Conservation (phyloP, 2,113 vertebrate genomes). For the Microtus ochrogaster region DNA sequence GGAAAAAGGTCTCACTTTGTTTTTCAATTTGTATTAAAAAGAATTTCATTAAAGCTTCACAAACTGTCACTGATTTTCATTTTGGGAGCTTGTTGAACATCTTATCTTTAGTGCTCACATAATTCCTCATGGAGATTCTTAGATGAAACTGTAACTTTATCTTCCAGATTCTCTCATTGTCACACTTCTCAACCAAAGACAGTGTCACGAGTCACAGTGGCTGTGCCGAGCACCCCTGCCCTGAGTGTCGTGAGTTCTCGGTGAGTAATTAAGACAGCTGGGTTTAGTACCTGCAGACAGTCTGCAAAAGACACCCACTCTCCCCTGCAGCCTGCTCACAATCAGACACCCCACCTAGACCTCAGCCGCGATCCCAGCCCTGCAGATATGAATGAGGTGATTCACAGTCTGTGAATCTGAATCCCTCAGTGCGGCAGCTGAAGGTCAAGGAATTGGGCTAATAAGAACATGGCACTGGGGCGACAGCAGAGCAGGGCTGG, state of each 20-base stretch:
- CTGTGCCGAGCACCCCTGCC: neutral
- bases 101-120: neutral
- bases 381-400: constrained; percentile 63
- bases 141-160: constrained; percentile 24
- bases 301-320: neutral
- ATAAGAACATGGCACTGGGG: constrained; percentile 15
- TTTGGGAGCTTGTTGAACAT: neutral
- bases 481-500: neutral
- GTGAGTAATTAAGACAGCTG: neutral
- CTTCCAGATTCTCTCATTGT: constrained; percentile 23
- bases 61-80: neutral
- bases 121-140: neutral
- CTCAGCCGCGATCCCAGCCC: neutral
- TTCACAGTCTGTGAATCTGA: constrained; percentile 58
- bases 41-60: neutral
- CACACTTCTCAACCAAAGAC: neutral
- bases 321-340: neutral
- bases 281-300: neutral
- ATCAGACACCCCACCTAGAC: constrained; percentile 1
- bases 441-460: constrained; percentile 70
- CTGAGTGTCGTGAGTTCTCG: neutral
- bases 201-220: neutral
- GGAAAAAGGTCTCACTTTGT: neutral
- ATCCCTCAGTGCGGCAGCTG: constrained; percentile 46
- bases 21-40: neutral